phyloP scores from a whole-genome alignment of 2,888 invertebrate species.

The Calameuta idolon region DNA sequence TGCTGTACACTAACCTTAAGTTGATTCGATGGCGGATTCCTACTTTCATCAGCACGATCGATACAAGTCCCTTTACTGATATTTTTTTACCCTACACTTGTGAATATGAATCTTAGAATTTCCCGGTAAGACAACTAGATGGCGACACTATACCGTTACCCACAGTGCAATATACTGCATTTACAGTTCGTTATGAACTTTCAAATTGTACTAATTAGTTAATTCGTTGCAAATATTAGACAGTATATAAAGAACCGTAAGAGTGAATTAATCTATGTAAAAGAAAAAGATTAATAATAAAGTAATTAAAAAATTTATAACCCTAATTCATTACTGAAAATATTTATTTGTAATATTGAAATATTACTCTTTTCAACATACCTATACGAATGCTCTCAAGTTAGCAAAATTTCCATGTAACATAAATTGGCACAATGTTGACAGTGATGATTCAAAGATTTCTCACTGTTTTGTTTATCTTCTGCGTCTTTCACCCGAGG shows the following conservation, averaged over 20 bases:
- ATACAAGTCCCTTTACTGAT: neutral
- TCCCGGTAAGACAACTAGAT: neutral
- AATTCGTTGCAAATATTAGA: neutral
- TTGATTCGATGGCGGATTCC: neutral
- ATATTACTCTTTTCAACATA: neutral
- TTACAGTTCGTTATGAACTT: neutral
- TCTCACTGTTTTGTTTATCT: neutral
- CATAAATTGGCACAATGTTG: neutral
- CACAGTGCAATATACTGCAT: neutral
- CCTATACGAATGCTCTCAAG: neutral
- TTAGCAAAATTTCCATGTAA: neutral
- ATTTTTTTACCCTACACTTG: neutral
- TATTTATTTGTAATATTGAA: neutral
- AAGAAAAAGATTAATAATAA: neutral
- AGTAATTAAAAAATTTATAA: neutral
- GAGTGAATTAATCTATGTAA: neutral
- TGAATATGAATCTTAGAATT: neutral
- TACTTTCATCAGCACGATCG: neutral
- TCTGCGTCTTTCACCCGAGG: neutral
- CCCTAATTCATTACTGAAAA: neutral
- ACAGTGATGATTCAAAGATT: neutral
- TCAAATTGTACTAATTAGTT: neutral
- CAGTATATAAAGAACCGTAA: neutral
- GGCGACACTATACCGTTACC: neutral
- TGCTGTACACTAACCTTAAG: neutral